Evolutionary conservation across 2,888 invertebrate genomes (phyloP).

Genomic region (Heliconius erato): DNA sequence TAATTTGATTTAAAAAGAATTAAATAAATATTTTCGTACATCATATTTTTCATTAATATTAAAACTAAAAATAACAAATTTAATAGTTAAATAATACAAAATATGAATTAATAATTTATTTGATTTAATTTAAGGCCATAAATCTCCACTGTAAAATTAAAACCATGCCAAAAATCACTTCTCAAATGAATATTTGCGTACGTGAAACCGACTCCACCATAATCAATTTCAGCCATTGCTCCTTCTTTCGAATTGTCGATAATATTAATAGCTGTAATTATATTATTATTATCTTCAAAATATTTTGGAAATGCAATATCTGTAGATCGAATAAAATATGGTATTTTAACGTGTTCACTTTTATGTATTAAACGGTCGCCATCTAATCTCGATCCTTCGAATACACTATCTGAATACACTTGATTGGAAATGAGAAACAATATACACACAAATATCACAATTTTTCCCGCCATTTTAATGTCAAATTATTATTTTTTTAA

Average conservation of each 20-base stretch:
- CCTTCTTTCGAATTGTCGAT: conserved; percentile 55
- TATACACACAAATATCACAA: conserved; percentile 38
- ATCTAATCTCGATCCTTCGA: conserved; percentile 51
- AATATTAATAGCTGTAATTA: conserved; percentile 58
- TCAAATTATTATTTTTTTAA: not conserved
- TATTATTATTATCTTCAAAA: conserved; percentile 55
- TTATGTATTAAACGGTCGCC: conserved; percentile 56
- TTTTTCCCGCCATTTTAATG: conserved; percentile 42
- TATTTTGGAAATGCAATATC: conserved; percentile 62
- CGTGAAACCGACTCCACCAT: conserved; percentile 60
- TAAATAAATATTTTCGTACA: not conserved
- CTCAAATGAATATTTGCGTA: conserved; percentile 61
- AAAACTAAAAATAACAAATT: not conserved
- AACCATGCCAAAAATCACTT: conserved; percentile 61
- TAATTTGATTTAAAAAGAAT: too few relatives aligned
- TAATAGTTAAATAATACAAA: not conserved
- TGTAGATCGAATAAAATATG: conserved; percentile 54
- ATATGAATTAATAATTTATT: not conserved
- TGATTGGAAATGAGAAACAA: conserved; percentile 41
- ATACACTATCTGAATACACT: conserved; percentile 52
- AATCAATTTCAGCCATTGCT: conserved; percentile 59
- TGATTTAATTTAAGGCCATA: conserved; percentile 55
- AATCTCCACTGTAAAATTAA: conserved; percentile 62
- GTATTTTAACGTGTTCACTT: conserved; percentile 58
- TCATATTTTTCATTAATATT: not conserved